Base-by-base conservation (phyloP, 2,113 vertebrate genomes). In the Columba janthina region DNA sequence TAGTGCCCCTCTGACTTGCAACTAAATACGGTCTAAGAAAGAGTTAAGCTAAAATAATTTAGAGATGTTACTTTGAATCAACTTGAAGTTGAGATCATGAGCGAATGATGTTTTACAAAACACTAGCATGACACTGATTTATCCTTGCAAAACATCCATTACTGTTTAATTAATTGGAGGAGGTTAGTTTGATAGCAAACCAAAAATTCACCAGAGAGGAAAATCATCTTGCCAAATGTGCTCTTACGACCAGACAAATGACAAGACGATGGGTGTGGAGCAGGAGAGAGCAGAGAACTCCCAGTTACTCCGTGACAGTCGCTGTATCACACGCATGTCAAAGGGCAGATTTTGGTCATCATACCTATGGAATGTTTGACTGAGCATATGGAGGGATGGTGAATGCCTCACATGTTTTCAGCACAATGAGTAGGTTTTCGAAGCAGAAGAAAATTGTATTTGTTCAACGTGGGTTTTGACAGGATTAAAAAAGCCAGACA, bases 201-300 rank as follows among this genome's bases (percentile, higher is more conserved):
- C 18, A 89, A 89, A 92, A 94, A 93, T 53, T 75, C 69, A 84
- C 80, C 86, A 95, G 89, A 87, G 83, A 94, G 94, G 80, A 94
- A 95, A 90, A 74, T 6, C 12, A 38, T 15, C 44, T 95, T 93
- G 96, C 93, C 93, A 97, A 93, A 93, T 85, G 90, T 90, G 72
- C 83, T 84, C 22, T 92, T 95, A 88, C 5, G 78, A 85, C 21
- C n/a, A 90, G 92, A 89, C 57, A 93, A 89, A 46, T 25, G 78
- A 78, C 51, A 90, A 85, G 42, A n/a, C 1, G 10, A 71, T 81
- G 92, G 92, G 95, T 84, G 92, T 93, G 96, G 88, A 95, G 72
- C 21, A 71, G 56, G 44, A 86, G 17, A 73, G 93, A 80, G 56
- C 51, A 84, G 88, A 48, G 79, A 96, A 96, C 94, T 96, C 92